Evolutionary conservation across 2,797 vertebrate species (phyloP).

Genomic region (Nannoperca australis): DNA sequence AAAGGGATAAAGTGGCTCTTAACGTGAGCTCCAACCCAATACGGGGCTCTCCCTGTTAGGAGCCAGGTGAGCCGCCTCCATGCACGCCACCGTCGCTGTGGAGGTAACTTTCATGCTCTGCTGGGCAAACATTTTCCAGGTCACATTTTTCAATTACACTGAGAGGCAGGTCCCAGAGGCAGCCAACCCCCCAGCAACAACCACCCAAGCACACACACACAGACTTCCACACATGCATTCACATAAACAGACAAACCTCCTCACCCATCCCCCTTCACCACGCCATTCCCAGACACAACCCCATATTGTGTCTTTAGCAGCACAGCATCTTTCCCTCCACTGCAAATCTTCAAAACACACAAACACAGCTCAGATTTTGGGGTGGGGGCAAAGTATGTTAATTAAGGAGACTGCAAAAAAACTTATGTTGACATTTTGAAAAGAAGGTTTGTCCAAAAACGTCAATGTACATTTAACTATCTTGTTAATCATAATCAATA

Average conservation of each 20-base stretch:
- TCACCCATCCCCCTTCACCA: constrained; percentile 59
- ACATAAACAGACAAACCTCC: constrained; percentile 73
- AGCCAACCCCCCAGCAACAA: constrained; percentile 69
- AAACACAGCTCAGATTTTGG: constrained; percentile 37
- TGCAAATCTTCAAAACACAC: constrained; percentile 54
- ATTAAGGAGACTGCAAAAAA: constrained; percentile 49
- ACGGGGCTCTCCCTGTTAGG: constrained; percentile 79
- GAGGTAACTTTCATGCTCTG: constrained; percentile 90
- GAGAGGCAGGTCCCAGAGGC: constrained; percentile 85
- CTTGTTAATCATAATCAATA: constrained; percentile 39
- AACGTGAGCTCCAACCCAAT: constrained; percentile 84
- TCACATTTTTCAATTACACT: constrained; percentile 91
- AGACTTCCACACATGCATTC: constrained; percentile 49
- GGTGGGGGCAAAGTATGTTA: constrained; percentile 42
- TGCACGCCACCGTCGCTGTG: constrained; percentile 75
- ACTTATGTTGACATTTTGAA: constrained; percentile 30
- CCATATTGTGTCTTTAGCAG: constrained; percentile 46
- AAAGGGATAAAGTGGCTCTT: constrained; percentile 89
- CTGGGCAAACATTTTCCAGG: constrained; percentile 90
- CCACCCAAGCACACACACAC: constrained; percentile 47
- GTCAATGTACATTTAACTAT: constrained; percentile 11
- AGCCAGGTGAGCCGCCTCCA: constrained; percentile 83
- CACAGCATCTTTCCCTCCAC: constrained; percentile 52
- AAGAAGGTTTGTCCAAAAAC: constrained; percentile 12
- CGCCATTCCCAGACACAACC: constrained; percentile 44